Evolutionary conservation across 2,797 vertebrate genomes (phyloP).

Genomic region (Peromyscus attwateri): DNA sequence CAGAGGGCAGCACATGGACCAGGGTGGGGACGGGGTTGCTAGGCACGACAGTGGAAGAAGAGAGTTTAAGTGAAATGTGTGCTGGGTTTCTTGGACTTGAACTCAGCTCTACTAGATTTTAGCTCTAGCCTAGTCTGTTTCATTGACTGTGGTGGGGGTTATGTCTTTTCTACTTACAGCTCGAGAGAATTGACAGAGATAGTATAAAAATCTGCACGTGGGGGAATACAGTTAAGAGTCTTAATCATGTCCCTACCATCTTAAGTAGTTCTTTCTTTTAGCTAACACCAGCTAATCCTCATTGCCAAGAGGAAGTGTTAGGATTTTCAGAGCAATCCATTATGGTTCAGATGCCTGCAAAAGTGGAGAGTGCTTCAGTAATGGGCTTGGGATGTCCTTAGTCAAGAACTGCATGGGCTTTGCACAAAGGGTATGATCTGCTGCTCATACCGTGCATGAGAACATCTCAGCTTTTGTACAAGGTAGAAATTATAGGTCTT

Average conservation of each 20-base stretch:
- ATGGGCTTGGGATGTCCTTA: not conserved
- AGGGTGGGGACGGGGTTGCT: rapidly evolving
- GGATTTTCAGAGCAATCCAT: not conserved
- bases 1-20: too few species aligned
- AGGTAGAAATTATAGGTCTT: not conserved
- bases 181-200: not conserved
- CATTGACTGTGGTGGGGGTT: not conserved
- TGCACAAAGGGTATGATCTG: not conserved
- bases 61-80: not conserved
- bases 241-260: not conserved
- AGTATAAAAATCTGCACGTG: not conserved
- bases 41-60: not conserved
- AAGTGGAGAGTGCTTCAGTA: not conserved
- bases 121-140: not conserved
- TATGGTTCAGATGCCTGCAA: not conserved
- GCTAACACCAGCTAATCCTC: not conserved
- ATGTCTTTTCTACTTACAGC: not conserved
- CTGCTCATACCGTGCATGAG: not conserved
- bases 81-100: not conserved
- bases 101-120: not conserved
- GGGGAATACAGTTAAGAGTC: not conserved
- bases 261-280: not conserved
- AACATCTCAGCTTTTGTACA: not conserved
- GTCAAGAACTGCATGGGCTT: not conserved
- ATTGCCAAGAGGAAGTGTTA: not conserved